Evolutionary conservation across 92 coral and sea anemone species (phyloP).

Genomic region (Phenganax marumi): DNA sequence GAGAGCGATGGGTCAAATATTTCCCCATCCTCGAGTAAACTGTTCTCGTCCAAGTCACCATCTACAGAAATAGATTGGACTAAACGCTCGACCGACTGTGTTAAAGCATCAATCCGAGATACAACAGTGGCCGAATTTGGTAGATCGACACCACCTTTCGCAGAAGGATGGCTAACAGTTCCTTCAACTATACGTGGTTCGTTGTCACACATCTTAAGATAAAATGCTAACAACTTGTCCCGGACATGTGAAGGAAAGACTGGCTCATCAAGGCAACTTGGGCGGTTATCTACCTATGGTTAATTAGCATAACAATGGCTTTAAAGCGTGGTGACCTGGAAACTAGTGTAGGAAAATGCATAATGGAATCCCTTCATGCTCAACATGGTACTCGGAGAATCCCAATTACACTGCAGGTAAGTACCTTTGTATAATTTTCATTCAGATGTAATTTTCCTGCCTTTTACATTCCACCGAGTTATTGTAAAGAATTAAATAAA

Average conservation of each 20-base stretch:
- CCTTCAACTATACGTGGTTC: background rate
- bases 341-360: conserved; percentile 55
- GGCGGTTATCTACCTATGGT: conserved; percentile 36
- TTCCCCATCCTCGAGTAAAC: conserved; percentile 7
- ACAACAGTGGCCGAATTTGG: background rate
- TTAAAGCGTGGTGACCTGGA: conserved; percentile 63
- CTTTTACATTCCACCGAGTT: too few relatives aligned
- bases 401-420: too few relatives aligned
- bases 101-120: background rate
- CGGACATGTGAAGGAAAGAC: conserved; percentile 1
- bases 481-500: too few relatives aligned
- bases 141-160: background rate
- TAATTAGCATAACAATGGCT: conserved; percentile 60
- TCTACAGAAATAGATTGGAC: background rate
- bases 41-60: background rate
- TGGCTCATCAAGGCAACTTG: conserved; percentile 32
- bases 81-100: conserved; percentile 12
- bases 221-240: background rate
- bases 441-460: too few relatives aligned
- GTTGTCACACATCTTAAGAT: background rate
- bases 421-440: too few relatives aligned
- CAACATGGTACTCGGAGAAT: too few relatives aligned
- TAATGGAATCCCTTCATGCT: conserved; percentile 58
- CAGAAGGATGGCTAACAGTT: conserved; percentile 7
- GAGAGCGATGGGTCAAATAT: conserved; percentile 7